Conservation (phyloP, 2,113 vertebrate genomes). For the Mesocricetus auratus region DNA sequence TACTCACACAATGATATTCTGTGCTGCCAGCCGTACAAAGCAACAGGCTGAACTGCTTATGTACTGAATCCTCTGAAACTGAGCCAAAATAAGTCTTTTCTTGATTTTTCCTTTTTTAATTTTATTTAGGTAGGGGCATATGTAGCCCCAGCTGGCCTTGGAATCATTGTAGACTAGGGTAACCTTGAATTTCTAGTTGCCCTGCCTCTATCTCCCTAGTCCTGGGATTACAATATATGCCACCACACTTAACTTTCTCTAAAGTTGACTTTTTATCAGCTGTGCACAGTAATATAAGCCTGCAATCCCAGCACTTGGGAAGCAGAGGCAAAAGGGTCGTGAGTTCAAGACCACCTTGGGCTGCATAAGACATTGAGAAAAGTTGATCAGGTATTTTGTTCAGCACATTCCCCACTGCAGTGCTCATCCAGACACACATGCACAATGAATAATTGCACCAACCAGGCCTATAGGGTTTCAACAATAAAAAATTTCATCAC, state of each 20-base stretch:
- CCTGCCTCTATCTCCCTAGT: not conserved
- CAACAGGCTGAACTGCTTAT: not conserved
- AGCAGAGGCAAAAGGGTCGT: not conserved
- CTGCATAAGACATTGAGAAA: not conserved
- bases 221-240: not conserved
- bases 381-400: not conserved
- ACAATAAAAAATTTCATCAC: constrained; percentile 19
- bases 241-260: not conserved
- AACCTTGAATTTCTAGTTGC: not conserved
- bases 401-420: not conserved
- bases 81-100: not conserved
- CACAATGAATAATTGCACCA: not conserved
- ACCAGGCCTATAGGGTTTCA: not conserved
- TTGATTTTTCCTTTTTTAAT: not conserved
- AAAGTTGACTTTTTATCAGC: not conserved
- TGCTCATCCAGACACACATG: not conserved
- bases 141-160: not conserved
- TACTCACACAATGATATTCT: not conserved
- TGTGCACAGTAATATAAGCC: not conserved
- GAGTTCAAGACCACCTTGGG: not conserved
- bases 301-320: not conserved
- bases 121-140: not conserved
- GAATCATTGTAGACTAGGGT: not conserved
- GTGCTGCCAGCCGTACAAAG: not conserved
- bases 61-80: not conserved